phyloP scores from a whole-genome alignment of 2,797 vertebrate species.

The Podarcis siculus region DNA sequence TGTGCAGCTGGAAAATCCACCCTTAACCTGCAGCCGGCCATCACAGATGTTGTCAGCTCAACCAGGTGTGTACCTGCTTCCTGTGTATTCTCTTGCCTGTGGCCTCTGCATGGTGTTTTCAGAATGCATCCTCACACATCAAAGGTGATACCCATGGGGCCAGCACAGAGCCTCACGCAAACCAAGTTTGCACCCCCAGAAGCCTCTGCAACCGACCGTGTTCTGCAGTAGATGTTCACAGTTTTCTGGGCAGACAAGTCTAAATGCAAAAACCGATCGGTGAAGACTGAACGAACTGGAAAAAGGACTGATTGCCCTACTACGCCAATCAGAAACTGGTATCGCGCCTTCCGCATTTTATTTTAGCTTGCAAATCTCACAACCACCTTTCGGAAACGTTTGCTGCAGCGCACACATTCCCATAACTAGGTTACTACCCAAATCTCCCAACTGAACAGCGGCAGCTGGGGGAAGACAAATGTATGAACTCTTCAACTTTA shows the following conservation, averaged over 20 bases:
- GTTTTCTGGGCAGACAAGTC: not conserved
- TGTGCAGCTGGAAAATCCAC: not conserved
- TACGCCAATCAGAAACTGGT: not conserved
- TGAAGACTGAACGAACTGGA: not conserved
- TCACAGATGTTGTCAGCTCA: not conserved
- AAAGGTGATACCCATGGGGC: not conserved
- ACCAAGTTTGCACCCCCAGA: not conserved
- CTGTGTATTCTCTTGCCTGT: no score
- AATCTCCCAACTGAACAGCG: conserved; percentile 8
- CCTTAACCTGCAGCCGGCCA: not conserved
- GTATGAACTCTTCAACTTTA: conserved; percentile 66
- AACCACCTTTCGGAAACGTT: no score
- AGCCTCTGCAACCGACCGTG: not conserved
- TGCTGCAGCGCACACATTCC: conserved; percentile 4
- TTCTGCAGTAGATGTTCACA: not conserved
- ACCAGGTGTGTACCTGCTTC: not conserved
- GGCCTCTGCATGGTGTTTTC: not conserved
- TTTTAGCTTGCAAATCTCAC: not conserved
- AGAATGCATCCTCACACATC: not conserved
- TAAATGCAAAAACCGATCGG: not conserved
- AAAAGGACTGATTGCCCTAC: not conserved
- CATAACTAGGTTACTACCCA: conserved; percentile 28
- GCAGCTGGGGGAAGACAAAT: conserved; percentile 24
- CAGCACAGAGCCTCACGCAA: not conserved
- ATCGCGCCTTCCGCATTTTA: not conserved